Evolutionary conservation across 1,140 invertebrate genomes (phyloP).

Genomic region (Listronotus bonariensis): DNA sequence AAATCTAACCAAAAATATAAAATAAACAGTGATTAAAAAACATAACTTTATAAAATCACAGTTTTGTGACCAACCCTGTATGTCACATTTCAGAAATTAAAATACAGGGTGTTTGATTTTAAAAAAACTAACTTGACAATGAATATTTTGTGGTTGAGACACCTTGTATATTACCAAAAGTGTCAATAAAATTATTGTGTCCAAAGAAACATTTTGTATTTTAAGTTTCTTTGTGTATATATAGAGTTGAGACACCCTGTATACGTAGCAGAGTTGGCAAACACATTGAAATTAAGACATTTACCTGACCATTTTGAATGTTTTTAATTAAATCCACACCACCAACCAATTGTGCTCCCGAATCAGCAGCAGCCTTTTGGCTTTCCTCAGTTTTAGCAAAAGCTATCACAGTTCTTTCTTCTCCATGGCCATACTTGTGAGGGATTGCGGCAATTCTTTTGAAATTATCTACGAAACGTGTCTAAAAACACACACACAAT

Average conservation of each 20-base stretch:
- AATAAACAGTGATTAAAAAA: no score
- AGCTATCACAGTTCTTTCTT: slow-evolving; percentile 67
- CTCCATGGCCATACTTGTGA: slow-evolving; percentile 67
- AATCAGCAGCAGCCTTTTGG: slow-evolving; percentile 62
- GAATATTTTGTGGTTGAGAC: no score
- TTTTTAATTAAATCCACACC: slow-evolving; percentile 73
- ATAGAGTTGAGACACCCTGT: no score
- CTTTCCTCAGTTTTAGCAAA: slow-evolving; percentile 69
- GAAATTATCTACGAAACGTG: slow-evolving; percentile 67
- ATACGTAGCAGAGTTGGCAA: not conserved
- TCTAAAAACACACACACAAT: slow-evolving; percentile 56
- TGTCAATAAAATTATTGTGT: not conserved
- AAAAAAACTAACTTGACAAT: no score
- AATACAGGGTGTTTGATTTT: no score
- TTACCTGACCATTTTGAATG: slow-evolving; percentile 68
- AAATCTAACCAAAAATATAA: no score
- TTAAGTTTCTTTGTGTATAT: no score
- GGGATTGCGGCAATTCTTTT: slow-evolving; percentile 65
- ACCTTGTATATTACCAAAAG: not conserved
- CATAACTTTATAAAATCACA: no score
- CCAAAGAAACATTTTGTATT: no score
- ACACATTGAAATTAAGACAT: no score
- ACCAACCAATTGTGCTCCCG: slow-evolving; percentile 72
- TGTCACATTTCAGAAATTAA: no score
- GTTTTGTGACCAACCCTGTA: no score